Evolutionary conservation across 1,140 invertebrate genomes (phyloP).

Genomic region (Stegodyphus dumicola): DNA sequence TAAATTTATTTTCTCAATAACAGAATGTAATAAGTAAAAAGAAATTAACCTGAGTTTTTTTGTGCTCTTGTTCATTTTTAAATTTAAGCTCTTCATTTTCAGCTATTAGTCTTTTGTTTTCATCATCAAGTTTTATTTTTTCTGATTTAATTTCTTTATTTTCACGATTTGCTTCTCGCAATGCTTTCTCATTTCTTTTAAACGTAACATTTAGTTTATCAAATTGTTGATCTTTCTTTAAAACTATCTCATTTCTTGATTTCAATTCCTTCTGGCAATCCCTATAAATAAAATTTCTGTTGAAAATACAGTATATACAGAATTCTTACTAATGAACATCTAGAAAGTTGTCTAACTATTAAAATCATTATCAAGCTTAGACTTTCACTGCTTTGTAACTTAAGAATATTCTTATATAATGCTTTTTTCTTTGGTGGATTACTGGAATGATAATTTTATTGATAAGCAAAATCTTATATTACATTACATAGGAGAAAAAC

Average conservation of each 20-base stretch:
- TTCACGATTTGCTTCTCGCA: neutral
- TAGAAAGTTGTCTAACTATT: neutral
- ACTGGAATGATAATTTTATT: no score
- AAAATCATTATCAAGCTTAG: no score
- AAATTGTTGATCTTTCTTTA: constrained; percentile 30
- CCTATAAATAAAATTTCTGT: neutral
- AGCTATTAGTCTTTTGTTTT: constrained; percentile 11
- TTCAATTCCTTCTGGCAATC: constrained; percentile 29
- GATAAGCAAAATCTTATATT: no score
- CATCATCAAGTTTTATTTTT: constrained; percentile 34
- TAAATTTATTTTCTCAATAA: no score
- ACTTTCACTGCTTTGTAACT: no score
- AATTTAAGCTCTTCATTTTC: constrained; percentile 34
- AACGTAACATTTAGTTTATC: constrained; percentile 14
- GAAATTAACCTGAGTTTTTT: constrained; percentile 6
- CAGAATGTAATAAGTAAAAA: neutral
- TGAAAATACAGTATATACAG: neutral
- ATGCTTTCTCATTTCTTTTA: constrained; percentile 5
- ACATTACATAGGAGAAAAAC: no score
- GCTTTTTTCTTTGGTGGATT: no score
- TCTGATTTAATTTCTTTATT: constrained; percentile 10
- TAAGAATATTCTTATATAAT: no score
- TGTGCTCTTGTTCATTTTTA: constrained; percentile 13
- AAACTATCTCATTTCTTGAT: constrained; percentile 20
- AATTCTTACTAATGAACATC: neutral